phyloP scores from a whole-genome alignment of 2,888 invertebrate genomes.

The Drosophila paranaensis region DNA sequence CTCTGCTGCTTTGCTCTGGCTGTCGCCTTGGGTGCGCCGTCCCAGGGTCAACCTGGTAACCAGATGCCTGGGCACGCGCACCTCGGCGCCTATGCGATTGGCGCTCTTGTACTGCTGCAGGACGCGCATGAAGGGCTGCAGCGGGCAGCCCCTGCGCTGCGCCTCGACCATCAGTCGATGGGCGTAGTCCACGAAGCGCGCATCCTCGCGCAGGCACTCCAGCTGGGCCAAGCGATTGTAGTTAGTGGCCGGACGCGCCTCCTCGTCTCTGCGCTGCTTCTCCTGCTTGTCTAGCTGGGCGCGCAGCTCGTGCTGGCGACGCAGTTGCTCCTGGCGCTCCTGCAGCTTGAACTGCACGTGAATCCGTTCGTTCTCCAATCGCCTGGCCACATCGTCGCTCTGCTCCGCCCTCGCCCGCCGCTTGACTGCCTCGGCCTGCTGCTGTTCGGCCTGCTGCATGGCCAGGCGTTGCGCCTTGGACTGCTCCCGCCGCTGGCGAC shows the following conservation, averaged over 20 bases:
- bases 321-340: conserved; percentile 54
- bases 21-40: conserved; percentile 65
- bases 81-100: conserved; percentile 75
- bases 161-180: conserved; percentile 67
- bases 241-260: conserved; percentile 64
- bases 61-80: conserved; percentile 75
- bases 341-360: conserved; percentile 57
- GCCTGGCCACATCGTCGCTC: conserved; percentile 71
- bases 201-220: conserved; percentile 70
- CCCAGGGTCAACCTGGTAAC: conserved; percentile 79
- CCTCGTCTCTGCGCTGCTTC: conserved; percentile 60
- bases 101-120: conserved; percentile 73
- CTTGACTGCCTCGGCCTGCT: conserved; percentile 62
- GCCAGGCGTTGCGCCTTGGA: conserved; percentile 77
- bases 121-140: conserved; percentile 73
- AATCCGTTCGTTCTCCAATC: conserved; percentile 71
- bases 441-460: conserved; percentile 74
- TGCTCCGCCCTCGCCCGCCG: conserved; percentile 59
- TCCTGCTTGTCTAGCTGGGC: conserved; percentile 66
- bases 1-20: conserved; percentile 2
- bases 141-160: conserved; percentile 64
- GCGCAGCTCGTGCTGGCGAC: conserved; percentile 44
- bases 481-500: conserved; percentile 72
- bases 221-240: conserved; percentile 66
- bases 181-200: conserved; percentile 65